Evolutionary conservation across 2,888 invertebrate genomes (phyloP), one percentile per base, ranked within the genome.

Genomic region (Fissipunctia ypsillon): DNA sequence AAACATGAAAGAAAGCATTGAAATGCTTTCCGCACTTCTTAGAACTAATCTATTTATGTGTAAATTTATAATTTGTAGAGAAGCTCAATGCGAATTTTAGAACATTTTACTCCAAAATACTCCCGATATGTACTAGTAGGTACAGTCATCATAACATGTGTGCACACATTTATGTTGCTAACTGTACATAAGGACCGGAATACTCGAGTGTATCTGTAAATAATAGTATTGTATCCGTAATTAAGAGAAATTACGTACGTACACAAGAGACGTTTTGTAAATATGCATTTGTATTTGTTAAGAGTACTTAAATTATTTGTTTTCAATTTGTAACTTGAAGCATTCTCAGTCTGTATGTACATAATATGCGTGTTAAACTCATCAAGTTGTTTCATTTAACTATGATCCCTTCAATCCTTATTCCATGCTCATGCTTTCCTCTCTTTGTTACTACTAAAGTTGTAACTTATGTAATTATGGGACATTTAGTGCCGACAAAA

Each of bases 261-360:
- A 83, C 81, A 68, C 74, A 59, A 38, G 60, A 35, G 22, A 64
- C 65, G 66, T 83, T 59, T 66, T 84, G 84, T 84, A 85, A 89
- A 87, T 86, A 86, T 77, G 86, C 85, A 88, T 89, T 87, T 88
- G 81, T 87, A 86, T 84, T 78, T 67, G 45, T 87, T 89, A 89
- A 89, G 88, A 78, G 69, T 88, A n/a, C n/a, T n/a, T n/a, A 89
- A 89, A 87, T 87, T 88, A 85, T 87, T 89, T 83, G 81, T 86
- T 84, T 86, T 85, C 59, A 84, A 80, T 81, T 83, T 83, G 75
- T 87, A 80, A 83, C 76, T 68, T 84, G 72, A 84, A 77, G 57
- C 79, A 85, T 83, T 85, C 75, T 87, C 77, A 85, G 85, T 88
- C 84, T 89, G 89, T 88, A 84, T 88, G 87, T 88, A 85, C 83